A percentile compares a stretch with the other conserved stretches of the same genome.
Conservation (phyloP, 2,888 invertebrate species). For the Calephelis perditalis region DNA sequence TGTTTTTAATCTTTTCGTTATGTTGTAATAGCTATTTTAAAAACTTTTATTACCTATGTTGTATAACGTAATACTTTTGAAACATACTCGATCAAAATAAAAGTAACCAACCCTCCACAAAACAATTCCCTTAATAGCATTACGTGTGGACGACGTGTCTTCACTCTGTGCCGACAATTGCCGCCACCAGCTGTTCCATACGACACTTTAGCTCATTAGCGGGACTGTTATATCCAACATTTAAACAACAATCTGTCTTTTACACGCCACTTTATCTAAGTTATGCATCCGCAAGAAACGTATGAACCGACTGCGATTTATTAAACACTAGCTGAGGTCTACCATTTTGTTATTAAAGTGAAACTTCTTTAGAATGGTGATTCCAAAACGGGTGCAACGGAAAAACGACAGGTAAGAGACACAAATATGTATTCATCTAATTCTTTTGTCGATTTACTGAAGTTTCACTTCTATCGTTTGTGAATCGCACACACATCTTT, state of each 20-base stretch:
- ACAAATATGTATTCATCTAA: no score
- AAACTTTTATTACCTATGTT: no score
- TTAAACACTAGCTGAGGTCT: neutral
- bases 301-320: neutral
- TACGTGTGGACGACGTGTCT: neutral
- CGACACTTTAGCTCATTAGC: slow-evolving; percentile 11
- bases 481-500: no score
- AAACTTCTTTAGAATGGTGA: neutral
- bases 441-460: no score
- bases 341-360: neutral
- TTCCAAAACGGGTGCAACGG: no score
- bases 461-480: no score
- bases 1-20: no score
- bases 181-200: slow-evolving; percentile 5
- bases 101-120: neutral
- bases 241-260: slow-evolving; percentile 12
- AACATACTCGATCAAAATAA: no score
- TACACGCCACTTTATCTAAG: slow-evolving; percentile 3
- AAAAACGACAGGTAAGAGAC: no score
- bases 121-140: slow-evolving; percentile 3
- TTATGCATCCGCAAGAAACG: slow-evolving; percentile 4
- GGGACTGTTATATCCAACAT: slow-evolving; percentile 11
- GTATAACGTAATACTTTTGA: no score
- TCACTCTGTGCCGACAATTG: slow-evolving; percentile 1
- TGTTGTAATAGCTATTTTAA: no score